phyloP scores from a whole-genome alignment of 1,140 invertebrate genomes.

The Gonatopus flavifemur region DNA sequence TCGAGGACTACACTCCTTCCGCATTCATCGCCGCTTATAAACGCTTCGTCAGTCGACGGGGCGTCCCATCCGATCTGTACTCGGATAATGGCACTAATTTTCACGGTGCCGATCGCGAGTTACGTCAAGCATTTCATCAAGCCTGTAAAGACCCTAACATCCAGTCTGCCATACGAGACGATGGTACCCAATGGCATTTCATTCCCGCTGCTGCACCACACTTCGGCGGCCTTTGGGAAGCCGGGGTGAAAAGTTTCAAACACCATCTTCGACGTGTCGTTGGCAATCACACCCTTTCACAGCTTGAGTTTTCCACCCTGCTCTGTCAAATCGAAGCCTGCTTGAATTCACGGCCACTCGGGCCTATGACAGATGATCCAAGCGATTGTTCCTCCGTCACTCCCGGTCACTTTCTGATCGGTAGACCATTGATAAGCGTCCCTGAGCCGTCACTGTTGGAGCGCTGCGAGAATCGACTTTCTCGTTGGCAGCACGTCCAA shows the following conservation, averaged over 20 bases:
- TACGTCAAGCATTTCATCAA: neutral
- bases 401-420: slow-evolving; percentile 1
- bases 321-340: slow-evolving; percentile 4
- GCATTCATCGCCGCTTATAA: slow-evolving; percentile 3
- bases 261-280: neutral
- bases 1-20: neutral
- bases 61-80: neutral
- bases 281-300: neutral
- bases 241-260: neutral
- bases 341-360: slow-evolving; percentile 2
- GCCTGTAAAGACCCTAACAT: neutral
- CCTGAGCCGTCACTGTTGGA: neutral
- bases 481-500: no score
- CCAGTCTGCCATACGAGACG: neutral
- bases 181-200: neutral
- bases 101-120: slow-evolving; percentile 1
- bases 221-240: slow-evolving; percentile 5
- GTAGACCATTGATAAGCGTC: rapidly evolving
- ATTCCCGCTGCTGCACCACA: slow-evolving; percentile 1
- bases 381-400: neutral
- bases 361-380: neutral
- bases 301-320: neutral
- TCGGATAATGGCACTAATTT: slow-evolving; percentile 5
- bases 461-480: no score
- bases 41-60: neutral